These are phyloP conservation scores for Cossypha heuglini DNA, from an alignment of 2,797 vertebrate genomes.

Conservation along the genomic window DNA sequence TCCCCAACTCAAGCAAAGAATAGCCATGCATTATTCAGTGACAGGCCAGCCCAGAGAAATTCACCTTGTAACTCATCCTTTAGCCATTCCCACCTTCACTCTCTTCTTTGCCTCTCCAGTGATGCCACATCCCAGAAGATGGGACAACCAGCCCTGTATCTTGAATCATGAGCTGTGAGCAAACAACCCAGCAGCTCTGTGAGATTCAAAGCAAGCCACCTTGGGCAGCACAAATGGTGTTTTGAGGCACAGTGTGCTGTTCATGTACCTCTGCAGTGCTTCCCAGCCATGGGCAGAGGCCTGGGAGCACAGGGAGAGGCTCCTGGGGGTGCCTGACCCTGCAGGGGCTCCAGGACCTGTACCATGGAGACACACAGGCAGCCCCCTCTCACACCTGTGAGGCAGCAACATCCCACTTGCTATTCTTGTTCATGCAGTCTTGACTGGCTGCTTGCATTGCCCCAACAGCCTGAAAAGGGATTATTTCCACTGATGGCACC, in stretches of 20 bases:
- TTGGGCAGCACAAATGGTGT: rapidly evolving
- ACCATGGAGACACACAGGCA: background rate
- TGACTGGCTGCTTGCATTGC: background rate
- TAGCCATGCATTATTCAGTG: background rate
- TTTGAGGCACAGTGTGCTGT: background rate
- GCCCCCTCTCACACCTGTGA: background rate
- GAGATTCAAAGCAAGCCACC: background rate
- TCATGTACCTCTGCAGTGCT: background rate
- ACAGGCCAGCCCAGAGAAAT: background rate
- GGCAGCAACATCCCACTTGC: background rate
- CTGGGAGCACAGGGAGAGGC: rapidly evolving
- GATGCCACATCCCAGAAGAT: background rate
- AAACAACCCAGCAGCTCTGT: background rate
- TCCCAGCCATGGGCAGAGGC: background rate
- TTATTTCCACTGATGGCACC: background rate
- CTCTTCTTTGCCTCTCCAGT: background rate
- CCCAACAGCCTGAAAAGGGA: background rate
- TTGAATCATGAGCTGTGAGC: background rate
- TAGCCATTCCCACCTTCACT: background rate
- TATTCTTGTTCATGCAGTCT: background rate
- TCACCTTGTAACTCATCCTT: background rate
- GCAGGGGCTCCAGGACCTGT: background rate
- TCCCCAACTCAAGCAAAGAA: background rate
- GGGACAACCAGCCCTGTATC: background rate
- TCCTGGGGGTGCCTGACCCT: background rate